Evolutionary conservation across 2,888 invertebrate species (phyloP).

Genomic region (Melanostoma mellinum): DNA sequence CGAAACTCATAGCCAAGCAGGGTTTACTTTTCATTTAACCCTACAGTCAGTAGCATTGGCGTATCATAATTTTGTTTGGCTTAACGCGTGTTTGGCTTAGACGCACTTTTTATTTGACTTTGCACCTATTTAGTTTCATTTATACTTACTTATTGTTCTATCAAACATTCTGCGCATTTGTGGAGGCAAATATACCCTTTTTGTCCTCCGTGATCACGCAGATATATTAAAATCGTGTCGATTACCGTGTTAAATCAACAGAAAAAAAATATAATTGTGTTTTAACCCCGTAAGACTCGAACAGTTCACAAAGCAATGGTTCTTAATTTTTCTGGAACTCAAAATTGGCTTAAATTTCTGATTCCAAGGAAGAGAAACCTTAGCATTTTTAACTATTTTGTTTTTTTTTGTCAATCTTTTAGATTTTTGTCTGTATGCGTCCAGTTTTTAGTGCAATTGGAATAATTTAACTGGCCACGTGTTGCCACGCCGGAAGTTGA

Average conservation of each 20-base stretch:
- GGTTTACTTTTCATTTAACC: too few species aligned
- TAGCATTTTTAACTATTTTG: too few species aligned
- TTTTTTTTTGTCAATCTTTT: too few species aligned
- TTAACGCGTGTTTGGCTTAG: neutral
- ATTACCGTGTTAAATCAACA: constrained; percentile 81
- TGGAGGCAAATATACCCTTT: constrained; percentile 79
- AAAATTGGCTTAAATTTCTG: too few species aligned
- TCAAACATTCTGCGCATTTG: constrained; percentile 80
- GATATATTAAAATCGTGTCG: constrained; percentile 80
- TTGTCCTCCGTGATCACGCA: constrained; percentile 81
- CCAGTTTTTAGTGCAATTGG: too few species aligned
- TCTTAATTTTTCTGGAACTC: neutral
- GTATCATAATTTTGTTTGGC: neutral
- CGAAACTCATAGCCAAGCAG: too few species aligned
- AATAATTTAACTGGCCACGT: too few species aligned
- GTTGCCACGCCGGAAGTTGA: too few species aligned
- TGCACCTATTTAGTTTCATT: neutral
- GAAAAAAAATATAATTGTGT: constrained; percentile 77
- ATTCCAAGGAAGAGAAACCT: too few species aligned
- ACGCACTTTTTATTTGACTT: neutral
- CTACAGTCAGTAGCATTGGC: too few species aligned
- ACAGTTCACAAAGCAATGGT: constrained; percentile 73
- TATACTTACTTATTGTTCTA: neutral
- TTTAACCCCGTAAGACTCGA: constrained; percentile 81
- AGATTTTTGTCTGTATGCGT: too few species aligned